phyloP scores from a whole-genome alignment of 1,140 invertebrate genomes.

The Scaptomyza hsui region DNA sequence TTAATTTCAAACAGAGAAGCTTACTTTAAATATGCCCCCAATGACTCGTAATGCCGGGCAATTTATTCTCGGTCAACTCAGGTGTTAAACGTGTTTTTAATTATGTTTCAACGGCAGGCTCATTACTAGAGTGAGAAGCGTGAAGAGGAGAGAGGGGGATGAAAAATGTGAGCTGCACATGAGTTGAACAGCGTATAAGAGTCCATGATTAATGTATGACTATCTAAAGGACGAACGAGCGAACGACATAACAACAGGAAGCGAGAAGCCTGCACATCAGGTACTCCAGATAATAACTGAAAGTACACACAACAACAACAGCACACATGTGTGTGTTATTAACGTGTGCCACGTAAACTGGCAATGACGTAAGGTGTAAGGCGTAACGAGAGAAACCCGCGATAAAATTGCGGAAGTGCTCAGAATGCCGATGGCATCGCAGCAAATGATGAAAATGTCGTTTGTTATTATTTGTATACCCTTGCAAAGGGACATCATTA shows the following conservation, averaged over 20 bases:
- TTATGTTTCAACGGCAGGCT: constrained; percentile 60
- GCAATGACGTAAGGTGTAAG: constrained; percentile 54
- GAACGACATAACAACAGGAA: constrained; percentile 3
- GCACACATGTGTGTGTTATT: constrained; percentile 22
- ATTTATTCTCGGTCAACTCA: constrained; percentile 41
- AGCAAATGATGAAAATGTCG: constrained; percentile 37
- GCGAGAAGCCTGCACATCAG: neutral
- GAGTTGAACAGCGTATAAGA: constrained; percentile 26
- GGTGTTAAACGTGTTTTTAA: constrained; percentile 61
- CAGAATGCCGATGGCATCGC: constrained; percentile 76
- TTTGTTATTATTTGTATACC: neutral
- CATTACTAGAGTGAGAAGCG: constrained; percentile 39
- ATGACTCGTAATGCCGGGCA: constrained; percentile 12
- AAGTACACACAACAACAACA: constrained; percentile 8
- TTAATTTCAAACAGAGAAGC: neutral
- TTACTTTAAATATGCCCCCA: neutral
- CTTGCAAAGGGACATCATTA: neutral
- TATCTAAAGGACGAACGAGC: constrained; percentile 5
- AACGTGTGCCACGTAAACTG: constrained; percentile 41
- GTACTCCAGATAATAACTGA: constrained; percentile 24
- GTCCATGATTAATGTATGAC: constrained; percentile 48
- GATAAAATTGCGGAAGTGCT: constrained; percentile 78
- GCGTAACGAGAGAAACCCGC: constrained; percentile 57
- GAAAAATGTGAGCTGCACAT: neutral
- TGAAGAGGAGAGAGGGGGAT: neutral